phyloP scores from a whole-genome alignment of 2,113 vertebrate species.

The Lonchura striata region DNA sequence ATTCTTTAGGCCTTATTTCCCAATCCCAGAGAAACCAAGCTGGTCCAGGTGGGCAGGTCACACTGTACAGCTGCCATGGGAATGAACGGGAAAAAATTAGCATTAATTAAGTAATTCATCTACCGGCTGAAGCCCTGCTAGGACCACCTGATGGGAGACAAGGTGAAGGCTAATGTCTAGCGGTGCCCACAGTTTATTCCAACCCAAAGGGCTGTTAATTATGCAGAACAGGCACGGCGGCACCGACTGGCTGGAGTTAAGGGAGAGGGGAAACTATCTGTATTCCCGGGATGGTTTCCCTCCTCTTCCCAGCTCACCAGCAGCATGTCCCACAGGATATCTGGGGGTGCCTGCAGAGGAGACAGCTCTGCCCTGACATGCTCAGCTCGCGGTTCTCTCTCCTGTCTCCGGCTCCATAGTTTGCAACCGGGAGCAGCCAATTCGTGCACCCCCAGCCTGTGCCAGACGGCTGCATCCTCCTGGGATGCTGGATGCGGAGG shows the following conservation, averaged over 20 bases:
- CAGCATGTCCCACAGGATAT: rapidly evolving
- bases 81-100: neutral
- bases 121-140: neutral
- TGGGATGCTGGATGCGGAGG: neutral
- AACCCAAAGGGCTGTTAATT: neutral
- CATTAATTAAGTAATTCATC: neutral
- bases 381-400: neutral
- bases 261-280: neutral
- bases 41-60: neutral
- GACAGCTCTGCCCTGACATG: neutral
- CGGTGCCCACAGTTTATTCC: neutral
- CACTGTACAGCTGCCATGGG: neutral
- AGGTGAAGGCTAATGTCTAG: neutral
- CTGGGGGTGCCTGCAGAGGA: neutral
- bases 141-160: neutral
- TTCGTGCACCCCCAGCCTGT: rapidly evolving
- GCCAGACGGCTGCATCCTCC: neutral
- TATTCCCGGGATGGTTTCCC: neutral
- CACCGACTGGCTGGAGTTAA: neutral
- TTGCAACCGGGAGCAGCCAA: neutral
- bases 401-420: neutral
- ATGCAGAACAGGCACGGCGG: neutral
- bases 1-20: neutral
- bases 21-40: rapidly evolving
- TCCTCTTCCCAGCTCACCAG: neutral